These are phyloP conservation scores for Anolis sagrei DNA, from an alignment of 2,113 vertebrate genomes.

Conservation along the genomic window DNA sequence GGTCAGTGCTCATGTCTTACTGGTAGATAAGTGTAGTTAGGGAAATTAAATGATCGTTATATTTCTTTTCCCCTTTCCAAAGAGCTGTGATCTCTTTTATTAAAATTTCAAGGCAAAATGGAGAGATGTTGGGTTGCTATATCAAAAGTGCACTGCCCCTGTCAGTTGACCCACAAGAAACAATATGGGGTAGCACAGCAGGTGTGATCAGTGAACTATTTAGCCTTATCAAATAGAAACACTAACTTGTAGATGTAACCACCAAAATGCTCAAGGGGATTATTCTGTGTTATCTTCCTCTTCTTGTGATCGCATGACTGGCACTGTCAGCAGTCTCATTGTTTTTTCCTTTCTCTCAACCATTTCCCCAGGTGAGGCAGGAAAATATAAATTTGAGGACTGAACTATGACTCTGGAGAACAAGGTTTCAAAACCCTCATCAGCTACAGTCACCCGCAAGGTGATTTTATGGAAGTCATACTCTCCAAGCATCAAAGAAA, in stretches of 20 bases:
- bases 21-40: background rate
- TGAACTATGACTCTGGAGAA: slow-evolving; percentile 4
- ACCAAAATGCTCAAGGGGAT: background rate
- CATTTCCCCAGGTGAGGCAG: slow-evolving; percentile 38
- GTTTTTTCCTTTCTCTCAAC: slow-evolving; percentile 48
- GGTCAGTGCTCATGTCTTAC: background rate
- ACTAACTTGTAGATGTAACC: slow-evolving; percentile 32
- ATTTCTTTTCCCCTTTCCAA: background rate
- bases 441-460: too few species aligned
- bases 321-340: background rate
- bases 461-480: too few species aligned
- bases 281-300: slow-evolving; percentile 29
- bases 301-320: slow-evolving; percentile 21
- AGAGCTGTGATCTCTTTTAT: slow-evolving; percentile 11
- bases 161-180: background rate
- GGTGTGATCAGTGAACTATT: slow-evolving; percentile 30
- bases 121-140: accelerated
- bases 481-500: too few species aligned
- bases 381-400: slow-evolving; percentile 32
- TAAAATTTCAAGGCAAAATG: slow-evolving; percentile 27
- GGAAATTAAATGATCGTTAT: background rate
- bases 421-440: too few species aligned
- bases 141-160: slow-evolving; percentile 11
- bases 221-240: slow-evolving; percentile 38
- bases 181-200: slow-evolving; percentile 28